Base-by-base conservation (phyloP, 64 coral and sea anemone genomes). In the Pocillopora verrucosa region DNA sequence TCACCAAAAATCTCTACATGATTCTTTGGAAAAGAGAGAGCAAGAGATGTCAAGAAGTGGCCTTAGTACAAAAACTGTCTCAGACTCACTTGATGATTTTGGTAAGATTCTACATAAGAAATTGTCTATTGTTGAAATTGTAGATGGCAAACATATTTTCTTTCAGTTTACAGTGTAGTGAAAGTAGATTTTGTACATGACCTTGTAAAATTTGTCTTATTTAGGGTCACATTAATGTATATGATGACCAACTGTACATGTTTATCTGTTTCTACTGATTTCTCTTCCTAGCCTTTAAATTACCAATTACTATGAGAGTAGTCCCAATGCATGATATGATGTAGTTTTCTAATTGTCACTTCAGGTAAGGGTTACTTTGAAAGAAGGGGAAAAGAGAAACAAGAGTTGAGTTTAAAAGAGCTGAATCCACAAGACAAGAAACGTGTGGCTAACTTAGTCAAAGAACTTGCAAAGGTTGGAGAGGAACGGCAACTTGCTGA, bases 391-490 rank as follows among this genome's bases (percentile, higher is more conserved):
- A 88, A 25, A 87, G 76, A 62, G 34, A 74, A 9, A 17, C 57
- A 87, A 63, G 82, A 92, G 57, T 20, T 90, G 11, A 91, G 82
- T 51, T 80, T 99, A 45, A 99, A 95, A 62, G 94, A 99, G 41
- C 60, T 99, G 25, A 93, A 89, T 76, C 89, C 91, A 60, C 93
- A 99, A 79, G 97, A 99, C 67, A 99, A 99, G 75, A 90, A 91
- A 86, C 87, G 97, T 77, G 86, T 99, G 74, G 97, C 97, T 24
- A 99, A 99, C 41, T 76, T 99, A 12, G 91, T 99, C 15, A 99
- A 95, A 88, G 97, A 99, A 61, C 87, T 99, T 34, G 97, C 97
- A 10, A 95, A 88, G 56, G 88, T 95, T 59, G 97, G 97, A 3
- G 97, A 99, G 76, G 97, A 99, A 30, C 76, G 91, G 45, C 91